phyloP scores from a whole-genome alignment of 2,113 vertebrate species.

The Rhombomys opimus region DNA sequence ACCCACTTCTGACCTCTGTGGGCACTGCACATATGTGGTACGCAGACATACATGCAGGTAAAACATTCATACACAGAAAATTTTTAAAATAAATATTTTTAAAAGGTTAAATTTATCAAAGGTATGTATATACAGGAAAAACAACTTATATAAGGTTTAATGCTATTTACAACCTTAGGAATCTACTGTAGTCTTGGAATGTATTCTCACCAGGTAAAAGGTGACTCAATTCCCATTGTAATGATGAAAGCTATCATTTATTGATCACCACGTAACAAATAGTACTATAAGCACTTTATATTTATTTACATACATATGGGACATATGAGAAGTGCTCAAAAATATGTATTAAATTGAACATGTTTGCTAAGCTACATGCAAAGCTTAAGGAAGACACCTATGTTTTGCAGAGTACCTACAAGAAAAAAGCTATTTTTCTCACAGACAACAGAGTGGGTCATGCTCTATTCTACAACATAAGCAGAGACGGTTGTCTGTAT shows the following conservation, averaged over 20 bases:
- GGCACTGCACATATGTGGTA: neutral
- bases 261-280: neutral
- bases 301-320: neutral
- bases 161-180: neutral
- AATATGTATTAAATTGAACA: slow-evolving; percentile 39
- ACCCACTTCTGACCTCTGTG: neutral
- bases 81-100: neutral
- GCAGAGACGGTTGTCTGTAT: neutral
- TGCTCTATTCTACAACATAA: neutral
- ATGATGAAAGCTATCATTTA: slow-evolving; percentile 29
- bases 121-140: neutral
- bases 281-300: slow-evolving; percentile 15
- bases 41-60: neutral
- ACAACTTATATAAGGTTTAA: neutral
- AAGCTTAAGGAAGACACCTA: neutral
- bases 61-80: neutral
- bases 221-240: neutral
- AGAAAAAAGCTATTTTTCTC: slow-evolving; percentile 11
- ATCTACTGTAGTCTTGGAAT: neutral
- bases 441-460: neutral
- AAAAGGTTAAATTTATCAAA: neutral
- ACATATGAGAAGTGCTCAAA: neutral
- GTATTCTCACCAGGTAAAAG: neutral
- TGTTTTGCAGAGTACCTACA: neutral
- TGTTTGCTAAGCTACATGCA: slow-evolving; percentile 19